Evolutionary conservation across 2,113 vertebrate species (phyloP).

Genomic region (Struthio camelus): DNA sequence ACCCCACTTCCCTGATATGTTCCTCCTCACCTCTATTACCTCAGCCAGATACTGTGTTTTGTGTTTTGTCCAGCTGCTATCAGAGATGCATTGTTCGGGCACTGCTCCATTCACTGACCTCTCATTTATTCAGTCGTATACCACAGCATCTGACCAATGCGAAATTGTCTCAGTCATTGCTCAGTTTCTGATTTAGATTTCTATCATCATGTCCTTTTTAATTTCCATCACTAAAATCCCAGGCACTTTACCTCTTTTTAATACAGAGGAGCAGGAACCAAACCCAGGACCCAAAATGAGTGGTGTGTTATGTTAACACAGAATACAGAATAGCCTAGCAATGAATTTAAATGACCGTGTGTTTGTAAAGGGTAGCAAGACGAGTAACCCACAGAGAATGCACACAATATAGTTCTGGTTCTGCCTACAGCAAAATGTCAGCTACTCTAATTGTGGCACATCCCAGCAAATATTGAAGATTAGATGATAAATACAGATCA

Average conservation of each 20-base stretch:
- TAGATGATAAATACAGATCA: constrained; percentile 50
- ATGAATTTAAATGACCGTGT: neutral
- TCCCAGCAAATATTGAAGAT: constrained; percentile 58
- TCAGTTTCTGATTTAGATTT: neutral
- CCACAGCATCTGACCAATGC: neutral
- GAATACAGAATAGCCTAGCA: neutral
- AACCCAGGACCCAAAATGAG: neutral
- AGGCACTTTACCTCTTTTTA: neutral
- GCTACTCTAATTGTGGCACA: constrained; percentile 43
- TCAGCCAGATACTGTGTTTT: neutral
- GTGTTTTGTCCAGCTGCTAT: neutral
- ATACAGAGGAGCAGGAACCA: neutral
- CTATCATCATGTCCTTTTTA: neutral
- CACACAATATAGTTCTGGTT: neutral
- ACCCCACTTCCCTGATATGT: neutral
- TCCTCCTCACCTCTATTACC: neutral
- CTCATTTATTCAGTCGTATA: neutral
- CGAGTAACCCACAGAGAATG: neutral
- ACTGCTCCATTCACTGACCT: neutral
- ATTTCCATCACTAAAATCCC: neutral
- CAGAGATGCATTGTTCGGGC: neutral
- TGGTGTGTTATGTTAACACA: neutral
- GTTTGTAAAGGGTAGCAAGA: constrained; percentile 11
- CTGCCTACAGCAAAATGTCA: constrained; percentile 63
- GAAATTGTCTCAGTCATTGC: neutral